Conservation (phyloP, 2,797 vertebrate genomes). For the Enteromius argenteus region DNA sequence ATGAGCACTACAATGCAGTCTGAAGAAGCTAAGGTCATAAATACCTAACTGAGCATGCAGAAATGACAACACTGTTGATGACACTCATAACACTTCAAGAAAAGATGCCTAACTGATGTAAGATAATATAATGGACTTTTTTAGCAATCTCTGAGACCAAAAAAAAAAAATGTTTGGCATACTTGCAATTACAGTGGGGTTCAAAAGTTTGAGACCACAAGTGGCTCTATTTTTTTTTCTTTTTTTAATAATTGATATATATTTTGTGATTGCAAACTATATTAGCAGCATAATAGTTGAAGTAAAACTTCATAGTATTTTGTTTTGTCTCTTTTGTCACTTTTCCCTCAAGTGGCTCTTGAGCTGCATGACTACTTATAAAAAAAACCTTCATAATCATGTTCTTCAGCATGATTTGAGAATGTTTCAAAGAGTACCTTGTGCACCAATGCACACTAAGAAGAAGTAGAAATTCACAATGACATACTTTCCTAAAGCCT, state of each 20-base stretch:
- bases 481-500: neutral
- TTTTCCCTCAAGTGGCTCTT: neutral
- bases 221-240: neutral
- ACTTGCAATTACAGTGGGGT: neutral
- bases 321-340: neutral
- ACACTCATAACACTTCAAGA: conserved; percentile 50
- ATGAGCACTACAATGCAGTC: conserved; percentile 37
- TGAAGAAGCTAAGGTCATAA: conserved; percentile 36
- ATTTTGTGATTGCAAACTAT: neutral
- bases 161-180: neutral
- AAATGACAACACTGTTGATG: conserved; percentile 60
- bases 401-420: neutral
- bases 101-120: conserved; percentile 29
- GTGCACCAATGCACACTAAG: neutral
- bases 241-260: neutral
- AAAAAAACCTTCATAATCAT: neutral
- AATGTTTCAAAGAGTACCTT: neutral
- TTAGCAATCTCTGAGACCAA: neutral
- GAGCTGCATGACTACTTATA: neutral
- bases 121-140: neutral
- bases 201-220: conserved; percentile 3
- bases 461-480: neutral
- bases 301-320: neutral
- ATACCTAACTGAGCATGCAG: conserved; percentile 59
- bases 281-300: neutral